Base-by-base conservation (phyloP, 2,797 vertebrate genomes). In the Molossus alvarezi region DNA sequence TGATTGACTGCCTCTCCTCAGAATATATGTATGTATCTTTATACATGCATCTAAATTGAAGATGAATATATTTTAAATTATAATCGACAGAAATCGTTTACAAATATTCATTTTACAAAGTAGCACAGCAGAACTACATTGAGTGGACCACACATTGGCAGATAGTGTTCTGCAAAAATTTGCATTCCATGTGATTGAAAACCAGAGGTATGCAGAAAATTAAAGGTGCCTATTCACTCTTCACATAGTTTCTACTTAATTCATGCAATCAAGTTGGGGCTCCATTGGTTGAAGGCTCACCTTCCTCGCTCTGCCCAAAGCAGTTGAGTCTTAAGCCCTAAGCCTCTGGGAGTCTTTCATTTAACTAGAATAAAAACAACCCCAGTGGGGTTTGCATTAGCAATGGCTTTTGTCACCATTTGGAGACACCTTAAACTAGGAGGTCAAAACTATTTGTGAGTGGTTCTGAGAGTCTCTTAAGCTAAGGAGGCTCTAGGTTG, bases 331-430 rank as follows among this genome's bases (percentile, higher is more conserved):
- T 81, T 65, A 83, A 85, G 57, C 62, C 69, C 69, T 72, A 60
- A 88, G 3, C 17, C 72, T 93, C 75, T 79, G 27, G 58, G 90
- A 95, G 58, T 45, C 73, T 96, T 96, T 97, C 88, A 94, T 37
- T 95, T 84, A 88, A 84, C 37, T 64, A 51, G 62, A 94, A 87
- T 91, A 82, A 95, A 95, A 95, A 29, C 37, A 76, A 77, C 57
- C 75, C 57, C 92, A 93, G 71, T 67, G 58, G 33, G 41, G 53
- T 64, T 77, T 89, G 21, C 6, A 55, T 95, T 95, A 58, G 58
- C 73, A 82, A 81, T 76, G 72, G 13, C 64, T 91, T 92, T 83
- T 86, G 67, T 90, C 79, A 88, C 51, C 48, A 77, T 85, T 82
- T 37, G 0, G 17, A 77, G 60, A 73, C 27, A 88, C 67, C 72